Conservation (phyloP, 2,888 invertebrate genomes). For the Chrysomela aeneicollis region DNA sequence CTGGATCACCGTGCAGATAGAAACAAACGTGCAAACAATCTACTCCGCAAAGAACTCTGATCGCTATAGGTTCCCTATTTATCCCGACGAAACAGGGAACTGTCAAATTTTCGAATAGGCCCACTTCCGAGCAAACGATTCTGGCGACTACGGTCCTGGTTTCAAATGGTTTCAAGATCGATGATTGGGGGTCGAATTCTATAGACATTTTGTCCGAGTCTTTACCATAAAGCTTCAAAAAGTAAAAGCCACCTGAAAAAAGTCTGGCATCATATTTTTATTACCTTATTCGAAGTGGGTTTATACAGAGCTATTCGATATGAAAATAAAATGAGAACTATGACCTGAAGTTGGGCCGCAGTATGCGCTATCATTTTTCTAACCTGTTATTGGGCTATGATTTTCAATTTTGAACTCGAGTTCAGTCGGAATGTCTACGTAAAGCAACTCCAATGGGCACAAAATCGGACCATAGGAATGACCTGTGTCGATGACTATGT, state of each 20-base stretch:
- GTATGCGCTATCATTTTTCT: not conserved
- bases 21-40: constrained; percentile 56
- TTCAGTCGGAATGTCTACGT: constrained; percentile 49
- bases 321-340: too few species aligned
- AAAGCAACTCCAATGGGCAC: constrained; percentile 51
- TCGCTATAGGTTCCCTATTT: constrained; percentile 45
- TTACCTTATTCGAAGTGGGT: too few species aligned
- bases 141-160: constrained; percentile 46
- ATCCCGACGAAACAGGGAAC: constrained; percentile 58
- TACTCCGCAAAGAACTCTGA: constrained; percentile 56
- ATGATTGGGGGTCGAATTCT: constrained; percentile 50
- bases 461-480: constrained; percentile 49
- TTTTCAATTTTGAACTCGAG: constrained; percentile 54
- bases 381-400: constrained; percentile 43
- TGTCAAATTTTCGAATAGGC: constrained; percentile 55
- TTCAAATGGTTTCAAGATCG: constrained; percentile 46
- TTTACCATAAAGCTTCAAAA: constrained; percentile 50
- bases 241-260: constrained; percentile 47
- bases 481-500: constrained; percentile 48
- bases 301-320: too few species aligned
- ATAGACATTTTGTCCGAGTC: constrained; percentile 52
- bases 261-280: too few species aligned
- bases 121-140: constrained; percentile 52
- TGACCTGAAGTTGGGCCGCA: too few species aligned
- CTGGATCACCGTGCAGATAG: constrained; percentile 51